A percentile compares a stretch with the other conserved stretches of the same genome.
phyloP scores from a whole-genome alignment of 2,888 invertebrate genomes.

The Tenthredo amoena region DNA sequence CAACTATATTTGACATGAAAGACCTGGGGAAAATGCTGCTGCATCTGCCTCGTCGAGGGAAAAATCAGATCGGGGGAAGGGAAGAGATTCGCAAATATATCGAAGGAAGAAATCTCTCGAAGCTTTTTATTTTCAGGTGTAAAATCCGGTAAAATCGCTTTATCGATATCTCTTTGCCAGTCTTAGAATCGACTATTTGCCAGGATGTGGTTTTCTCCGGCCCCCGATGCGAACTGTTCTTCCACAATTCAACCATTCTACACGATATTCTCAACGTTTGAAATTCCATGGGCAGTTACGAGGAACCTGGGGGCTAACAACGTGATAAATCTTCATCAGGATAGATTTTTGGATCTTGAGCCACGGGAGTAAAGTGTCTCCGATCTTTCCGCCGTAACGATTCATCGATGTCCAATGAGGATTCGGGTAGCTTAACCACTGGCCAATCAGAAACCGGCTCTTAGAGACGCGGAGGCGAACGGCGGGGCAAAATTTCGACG shows the following conservation, averaged over 20 bases:
- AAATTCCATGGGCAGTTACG: conserved; percentile 44
- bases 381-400: conserved; percentile 51
- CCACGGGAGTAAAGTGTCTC: conserved; percentile 40
- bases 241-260: background rate
- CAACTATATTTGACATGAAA: background rate
- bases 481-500: conserved; percentile 17
- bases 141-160: background rate
- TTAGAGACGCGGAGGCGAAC: conserved; percentile 13
- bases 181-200: background rate
- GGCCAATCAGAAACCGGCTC: conserved; percentile 25
- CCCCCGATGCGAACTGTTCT: background rate
- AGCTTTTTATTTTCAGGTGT: background rate
- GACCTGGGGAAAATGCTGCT: conserved; percentile 57
- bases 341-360: conserved; percentile 51
- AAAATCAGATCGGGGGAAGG: conserved; percentile 72
- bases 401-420: conserved; percentile 28
- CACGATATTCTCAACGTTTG: background rate
- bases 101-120: conserved; percentile 53
- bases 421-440: background rate
- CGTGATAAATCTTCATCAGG: conserved; percentile 55
- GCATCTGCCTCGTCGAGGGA: conserved; percentile 72
- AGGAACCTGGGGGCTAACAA: conserved; percentile 48
- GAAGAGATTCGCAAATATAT: conserved; percentile 57
- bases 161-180: background rate
- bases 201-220: background rate